phyloP scores from a whole-genome alignment of 2,113 vertebrate genomes.

The Laterallus jamaicensis region DNA sequence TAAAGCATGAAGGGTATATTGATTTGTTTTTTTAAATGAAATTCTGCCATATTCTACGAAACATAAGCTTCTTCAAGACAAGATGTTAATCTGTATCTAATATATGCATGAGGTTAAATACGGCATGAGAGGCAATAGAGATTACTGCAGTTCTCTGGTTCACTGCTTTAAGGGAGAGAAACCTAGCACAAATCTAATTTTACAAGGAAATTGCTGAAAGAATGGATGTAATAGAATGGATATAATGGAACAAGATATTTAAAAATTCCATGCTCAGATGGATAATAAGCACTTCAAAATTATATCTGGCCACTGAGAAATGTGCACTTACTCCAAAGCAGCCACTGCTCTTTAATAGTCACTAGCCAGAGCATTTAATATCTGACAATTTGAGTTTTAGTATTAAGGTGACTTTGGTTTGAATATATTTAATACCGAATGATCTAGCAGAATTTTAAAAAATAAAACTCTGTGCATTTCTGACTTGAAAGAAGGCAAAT shows the following conservation, averaged over 20 bases:
- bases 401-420: constrained; percentile 78
- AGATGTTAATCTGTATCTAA: constrained; percentile 76
- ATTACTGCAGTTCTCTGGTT: constrained; percentile 65
- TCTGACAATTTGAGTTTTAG: constrained; percentile 70
- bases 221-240: constrained; percentile 70
- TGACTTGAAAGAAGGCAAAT: constrained; percentile 32
- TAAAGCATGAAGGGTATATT: constrained; percentile 41
- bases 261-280: constrained; percentile 77
- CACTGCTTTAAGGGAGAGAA: constrained; percentile 67
- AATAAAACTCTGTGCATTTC: constrained; percentile 16
- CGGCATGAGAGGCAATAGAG: constrained; percentile 66
- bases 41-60: constrained; percentile 51
- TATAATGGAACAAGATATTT: constrained; percentile 76
- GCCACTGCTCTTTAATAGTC: constrained; percentile 62
- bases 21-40: constrained; percentile 62
- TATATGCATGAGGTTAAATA: constrained; percentile 72
- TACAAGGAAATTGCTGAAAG: constrained; percentile 76
- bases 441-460: constrained; percentile 6
- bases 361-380: constrained; percentile 64
- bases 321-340: constrained; percentile 45
- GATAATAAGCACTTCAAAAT: constrained; percentile 71
- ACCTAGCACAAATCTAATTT: constrained; percentile 76
- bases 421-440: constrained; percentile 48
- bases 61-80: constrained; percentile 58
- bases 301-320: constrained; percentile 69